Evolutionary conservation across 2,113 vertebrate genomes (phyloP).

Genomic region (Dascyllus trimaculatus): DNA sequence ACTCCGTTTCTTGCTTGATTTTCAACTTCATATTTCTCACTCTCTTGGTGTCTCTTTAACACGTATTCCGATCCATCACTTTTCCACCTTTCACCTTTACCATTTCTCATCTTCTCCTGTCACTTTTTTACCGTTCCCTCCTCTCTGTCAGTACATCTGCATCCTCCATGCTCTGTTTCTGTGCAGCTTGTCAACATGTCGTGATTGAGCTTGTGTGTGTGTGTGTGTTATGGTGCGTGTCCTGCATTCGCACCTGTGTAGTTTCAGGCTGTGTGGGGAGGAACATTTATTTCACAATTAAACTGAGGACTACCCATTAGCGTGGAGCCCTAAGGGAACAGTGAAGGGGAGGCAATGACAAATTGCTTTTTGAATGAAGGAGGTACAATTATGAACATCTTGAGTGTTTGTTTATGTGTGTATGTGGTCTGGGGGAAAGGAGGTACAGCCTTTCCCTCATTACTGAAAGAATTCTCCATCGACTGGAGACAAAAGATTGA

Average conservation of each 20-base stretch:
- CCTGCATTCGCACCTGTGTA: constrained; percentile 48
- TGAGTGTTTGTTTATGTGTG: constrained; percentile 43
- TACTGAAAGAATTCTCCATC: background rate
- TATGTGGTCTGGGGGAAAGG: background rate
- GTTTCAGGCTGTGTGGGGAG: constrained; percentile 64
- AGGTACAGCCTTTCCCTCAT: background rate
- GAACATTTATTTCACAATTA: constrained; percentile 77
- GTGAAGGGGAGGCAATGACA: constrained; percentile 69
- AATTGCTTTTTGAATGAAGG: constrained; percentile 72
- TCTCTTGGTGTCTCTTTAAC: constrained; percentile 44
- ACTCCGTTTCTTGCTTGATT: constrained; percentile 49
- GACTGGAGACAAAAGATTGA: constrained; percentile 12
- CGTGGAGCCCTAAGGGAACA: constrained; percentile 52
- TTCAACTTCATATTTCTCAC: constrained; percentile 52
- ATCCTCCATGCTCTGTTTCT: constrained; percentile 43
- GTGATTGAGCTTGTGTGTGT: background rate
- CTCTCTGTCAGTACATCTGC: constrained; percentile 23
- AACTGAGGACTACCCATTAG: constrained; percentile 67
- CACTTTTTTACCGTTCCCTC: constrained; percentile 1
- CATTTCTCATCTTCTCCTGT: constrained; percentile 23
- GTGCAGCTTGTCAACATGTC: constrained; percentile 25
- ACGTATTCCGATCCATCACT: constrained; percentile 38
- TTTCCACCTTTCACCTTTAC: constrained; percentile 14
- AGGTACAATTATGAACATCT: constrained; percentile 30
- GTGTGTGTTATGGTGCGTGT: constrained; percentile 7